Evolutionary conservation across 2,888 invertebrate species (phyloP).

Genomic region (Fragum fragum): DNA sequence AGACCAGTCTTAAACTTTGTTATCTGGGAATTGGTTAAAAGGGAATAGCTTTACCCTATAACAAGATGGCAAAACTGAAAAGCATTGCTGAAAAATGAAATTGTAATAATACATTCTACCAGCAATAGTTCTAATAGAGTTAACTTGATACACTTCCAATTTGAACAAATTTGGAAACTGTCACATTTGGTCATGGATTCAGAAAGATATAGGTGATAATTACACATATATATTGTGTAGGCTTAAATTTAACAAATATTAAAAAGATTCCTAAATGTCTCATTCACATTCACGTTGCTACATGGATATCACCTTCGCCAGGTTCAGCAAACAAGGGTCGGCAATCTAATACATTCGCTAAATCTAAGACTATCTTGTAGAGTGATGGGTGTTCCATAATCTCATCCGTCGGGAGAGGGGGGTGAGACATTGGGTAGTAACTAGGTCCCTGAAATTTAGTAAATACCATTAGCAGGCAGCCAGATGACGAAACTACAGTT

Average conservation of each 20-base stretch:
- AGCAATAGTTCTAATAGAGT: too few species aligned
- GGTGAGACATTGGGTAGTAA: conserved; percentile 94
- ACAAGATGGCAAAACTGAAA: too few species aligned
- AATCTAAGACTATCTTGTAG: conserved; percentile 91
- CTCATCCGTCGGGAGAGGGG: conserved; percentile 94
- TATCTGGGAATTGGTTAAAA: too few species aligned
- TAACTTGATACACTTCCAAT: too few species aligned
- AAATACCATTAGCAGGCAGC: too few species aligned
- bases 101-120: too few species aligned
- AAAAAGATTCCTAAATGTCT: conserved; percentile 8
- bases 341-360: conserved; percentile 94
- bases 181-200: background rate
- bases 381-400: conserved; percentile 94
- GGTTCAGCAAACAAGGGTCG: conserved; percentile 91
- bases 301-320: conserved; percentile 81
- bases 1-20: too few species aligned
- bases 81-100: too few species aligned
- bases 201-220: background rate
- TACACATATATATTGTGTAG: background rate
- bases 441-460: conserved; percentile 92
- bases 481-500: too few species aligned
- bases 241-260: conserved; percentile 12
- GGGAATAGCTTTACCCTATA: too few species aligned
- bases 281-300: conserved; percentile 57
- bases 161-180: too few species aligned